phyloP scores from a whole-genome alignment of 2,888 invertebrate genomes.

The Dascillus cervinus region DNA sequence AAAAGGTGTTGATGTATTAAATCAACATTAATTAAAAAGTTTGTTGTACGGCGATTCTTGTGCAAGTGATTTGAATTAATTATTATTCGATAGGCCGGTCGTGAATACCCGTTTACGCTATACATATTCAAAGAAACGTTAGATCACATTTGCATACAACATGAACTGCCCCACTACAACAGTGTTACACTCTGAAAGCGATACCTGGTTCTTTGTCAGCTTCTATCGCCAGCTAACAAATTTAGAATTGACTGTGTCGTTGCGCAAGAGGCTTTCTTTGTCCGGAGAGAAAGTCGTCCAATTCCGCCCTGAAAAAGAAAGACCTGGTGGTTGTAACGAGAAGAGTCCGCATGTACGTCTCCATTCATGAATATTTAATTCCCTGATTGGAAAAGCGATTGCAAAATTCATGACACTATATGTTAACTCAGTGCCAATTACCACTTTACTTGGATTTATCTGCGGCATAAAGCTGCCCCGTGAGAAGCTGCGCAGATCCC shows the following conservation, averaged over 20 bases:
- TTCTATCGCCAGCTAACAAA: constrained; percentile 1
- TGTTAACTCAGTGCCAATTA: constrained; percentile 32
- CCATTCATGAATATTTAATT: constrained; percentile 40
- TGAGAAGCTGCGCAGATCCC: too few relatives aligned
- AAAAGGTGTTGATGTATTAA: constrained; percentile 27
- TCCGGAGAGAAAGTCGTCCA: too few relatives aligned
- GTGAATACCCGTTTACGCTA: constrained; percentile 23
- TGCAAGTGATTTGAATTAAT: constrained; percentile 32
- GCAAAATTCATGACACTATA: constrained; percentile 30
- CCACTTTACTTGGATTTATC: constrained; percentile 18
- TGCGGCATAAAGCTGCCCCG: too few relatives aligned
- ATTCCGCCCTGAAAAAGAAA: too few relatives aligned
- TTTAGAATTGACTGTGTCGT: too few relatives aligned
- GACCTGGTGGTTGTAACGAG: too few relatives aligned
- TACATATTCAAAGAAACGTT: constrained; percentile 33
- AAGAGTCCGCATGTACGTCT: constrained; percentile 17
- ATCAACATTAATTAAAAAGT: constrained; percentile 29
- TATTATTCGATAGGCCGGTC: constrained; percentile 22
- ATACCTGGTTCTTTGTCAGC: constrained; percentile 10
- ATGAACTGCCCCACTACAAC: constrained; percentile 19
- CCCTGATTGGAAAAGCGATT: constrained; percentile 31
- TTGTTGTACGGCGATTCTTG: constrained; percentile 21
- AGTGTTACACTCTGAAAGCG: constrained; percentile 13
- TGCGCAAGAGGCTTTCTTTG: too few relatives aligned
- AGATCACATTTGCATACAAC: constrained; percentile 32